Evolutionary conservation across 2,113 vertebrate species (phyloP).

Genomic region (Podarcis cretensis): DNA sequence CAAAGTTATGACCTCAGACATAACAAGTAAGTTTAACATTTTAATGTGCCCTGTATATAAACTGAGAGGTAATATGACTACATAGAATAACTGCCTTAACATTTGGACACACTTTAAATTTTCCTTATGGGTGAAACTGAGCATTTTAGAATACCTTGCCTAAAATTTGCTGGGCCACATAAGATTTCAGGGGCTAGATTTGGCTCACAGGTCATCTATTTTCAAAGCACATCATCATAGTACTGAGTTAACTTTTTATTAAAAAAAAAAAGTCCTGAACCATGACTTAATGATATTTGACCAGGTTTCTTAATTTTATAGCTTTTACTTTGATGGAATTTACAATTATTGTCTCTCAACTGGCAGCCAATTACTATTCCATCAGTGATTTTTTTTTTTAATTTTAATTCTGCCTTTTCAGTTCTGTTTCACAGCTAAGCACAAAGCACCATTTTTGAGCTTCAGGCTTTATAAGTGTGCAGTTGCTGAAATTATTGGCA

Average conservation of each 20-base stretch:
- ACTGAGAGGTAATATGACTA: not conserved
- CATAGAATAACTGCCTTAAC: not conserved
- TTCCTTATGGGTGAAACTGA: not conserved
- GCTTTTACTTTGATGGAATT: not conserved
- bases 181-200: not conserved
- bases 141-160: not conserved
- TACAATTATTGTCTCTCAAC: not conserved
- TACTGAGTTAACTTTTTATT: not conserved
- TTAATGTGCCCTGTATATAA: not conserved
- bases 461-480: conserved; percentile 35
- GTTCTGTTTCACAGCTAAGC: conserved; percentile 42
- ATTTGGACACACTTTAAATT: not conserved
- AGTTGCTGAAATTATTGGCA: conserved; percentile 51
- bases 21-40: not conserved
- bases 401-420: conserved; percentile 11
- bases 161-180: too few species aligned
- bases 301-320: not conserved
- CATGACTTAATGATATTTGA: not conserved
- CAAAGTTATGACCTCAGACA: not conserved
- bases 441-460: conserved; percentile 34
- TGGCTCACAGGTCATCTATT: not conserved
- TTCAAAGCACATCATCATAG: not conserved
- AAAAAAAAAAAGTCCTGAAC: not conserved
- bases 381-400: conserved; percentile 6
- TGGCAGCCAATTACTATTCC: not conserved